Percentiles rank a stretch among this genome's conserved stretches.
Evolutionary conservation across 2,888 invertebrate genomes (phyloP).

Genomic region (Luffia ferchaultella): DNA sequence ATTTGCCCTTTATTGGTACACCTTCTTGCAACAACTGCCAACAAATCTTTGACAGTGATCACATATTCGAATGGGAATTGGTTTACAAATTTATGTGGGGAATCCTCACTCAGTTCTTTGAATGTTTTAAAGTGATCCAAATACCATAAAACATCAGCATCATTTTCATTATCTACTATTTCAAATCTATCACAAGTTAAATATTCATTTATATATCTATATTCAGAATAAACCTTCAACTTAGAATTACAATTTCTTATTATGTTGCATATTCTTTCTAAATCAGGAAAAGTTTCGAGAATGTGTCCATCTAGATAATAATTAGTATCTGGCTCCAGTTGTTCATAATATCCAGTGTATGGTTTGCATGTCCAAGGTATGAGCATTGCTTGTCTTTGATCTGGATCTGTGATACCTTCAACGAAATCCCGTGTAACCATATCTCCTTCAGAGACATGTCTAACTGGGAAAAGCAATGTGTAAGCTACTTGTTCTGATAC

Average conservation of each 20-base stretch:
- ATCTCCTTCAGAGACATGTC: slow-evolving; percentile 68
- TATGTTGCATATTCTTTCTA: slow-evolving; percentile 31
- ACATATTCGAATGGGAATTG: slow-evolving; percentile 94
- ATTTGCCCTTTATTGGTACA: slow-evolving; percentile 22
- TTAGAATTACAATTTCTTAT: slow-evolving; percentile 24
- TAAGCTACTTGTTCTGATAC: slow-evolving; percentile 74
- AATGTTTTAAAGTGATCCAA: slow-evolving; percentile 81
- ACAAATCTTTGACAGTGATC: slow-evolving; percentile 87
- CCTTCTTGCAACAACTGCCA: slow-evolving; percentile 77
- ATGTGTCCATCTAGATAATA: slow-evolving; percentile 80
- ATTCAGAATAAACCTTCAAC: slow-evolving; percentile 80
- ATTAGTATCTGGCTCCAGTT: slow-evolving; percentile 69
- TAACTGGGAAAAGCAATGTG: slow-evolving; percentile 79
- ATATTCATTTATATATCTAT: slow-evolving; percentile 71
- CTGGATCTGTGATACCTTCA: slow-evolving; percentile 66
- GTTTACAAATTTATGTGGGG: slow-evolving; percentile 79
- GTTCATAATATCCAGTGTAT: slow-evolving; percentile 62
- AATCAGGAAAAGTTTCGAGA: slow-evolving; percentile 71
- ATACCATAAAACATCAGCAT: slow-evolving; percentile 89
- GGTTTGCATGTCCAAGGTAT: slow-evolving; percentile 78
- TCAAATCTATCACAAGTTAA: slow-evolving; percentile 76
- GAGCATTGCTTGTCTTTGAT: slow-evolving; percentile 70
- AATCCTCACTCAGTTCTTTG: slow-evolving; percentile 66
- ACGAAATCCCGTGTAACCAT: slow-evolving; percentile 81
- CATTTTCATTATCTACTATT: slow-evolving; percentile 71